Percentiles rank a stretch among this genome's conserved stretches.
Conservation (phyloP, 2,888 invertebrate species). For the Brachylomia viminalis region DNA sequence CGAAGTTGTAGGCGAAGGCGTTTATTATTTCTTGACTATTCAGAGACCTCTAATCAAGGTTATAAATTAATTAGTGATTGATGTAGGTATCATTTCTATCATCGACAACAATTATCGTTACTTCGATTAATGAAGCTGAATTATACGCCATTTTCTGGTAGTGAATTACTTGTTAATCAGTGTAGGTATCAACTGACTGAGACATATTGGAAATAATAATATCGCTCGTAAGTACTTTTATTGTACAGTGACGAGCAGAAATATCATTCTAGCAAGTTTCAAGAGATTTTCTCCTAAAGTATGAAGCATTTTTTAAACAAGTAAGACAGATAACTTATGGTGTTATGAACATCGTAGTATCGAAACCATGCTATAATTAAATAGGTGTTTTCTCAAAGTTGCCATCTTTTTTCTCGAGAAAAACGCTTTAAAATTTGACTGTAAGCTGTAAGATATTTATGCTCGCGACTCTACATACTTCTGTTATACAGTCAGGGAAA, state of each 20-base stretch:
- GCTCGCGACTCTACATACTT: not conserved
- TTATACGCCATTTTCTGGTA: not conserved
- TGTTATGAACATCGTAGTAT: not conserved
- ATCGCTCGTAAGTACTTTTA: not conserved
- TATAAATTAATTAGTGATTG: not conserved
- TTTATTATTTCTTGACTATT: not conserved
- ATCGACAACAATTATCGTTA: not conserved
- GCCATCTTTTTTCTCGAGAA: not conserved
- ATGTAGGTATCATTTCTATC: not conserved
- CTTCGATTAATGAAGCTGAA: not conserved
- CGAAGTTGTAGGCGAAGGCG: not conserved
- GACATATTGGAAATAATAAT: not conserved
- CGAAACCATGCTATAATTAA: not conserved
- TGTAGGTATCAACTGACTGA: not conserved
- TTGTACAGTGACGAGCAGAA: not conserved
- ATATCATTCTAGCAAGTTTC: not conserved
- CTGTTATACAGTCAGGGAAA: not conserved
- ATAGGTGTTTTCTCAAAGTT: not conserved
- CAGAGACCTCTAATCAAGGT: not conserved
- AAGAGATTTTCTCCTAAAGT: not conserved
- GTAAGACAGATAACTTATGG: not conserved
- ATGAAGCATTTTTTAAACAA: no score
- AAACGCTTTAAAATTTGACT: not conserved
- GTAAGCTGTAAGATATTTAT: not conserved
- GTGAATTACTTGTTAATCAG: not conserved